Evolutionary conservation across 1,140 invertebrate genomes (phyloP), one percentile per base, ranked within the genome.

Genomic region (Drosophila auraria): DNA sequence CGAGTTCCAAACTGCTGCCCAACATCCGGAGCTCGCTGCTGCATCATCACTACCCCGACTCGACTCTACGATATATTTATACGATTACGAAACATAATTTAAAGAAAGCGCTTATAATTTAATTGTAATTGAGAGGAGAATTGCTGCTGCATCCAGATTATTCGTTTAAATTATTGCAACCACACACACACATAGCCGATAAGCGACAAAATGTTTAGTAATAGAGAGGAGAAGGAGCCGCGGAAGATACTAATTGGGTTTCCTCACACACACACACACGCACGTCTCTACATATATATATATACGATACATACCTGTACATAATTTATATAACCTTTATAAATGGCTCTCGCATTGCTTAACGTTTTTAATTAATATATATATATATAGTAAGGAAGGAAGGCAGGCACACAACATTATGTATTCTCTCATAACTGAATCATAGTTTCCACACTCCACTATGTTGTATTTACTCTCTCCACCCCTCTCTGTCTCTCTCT

Each of bases 41-140:
- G 15, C n/a, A 15, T 60, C 54, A 30, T n/a, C 27, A 23, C 9
- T 14, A n/a, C 3, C 20, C 40, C 30, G 20, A 20, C 20, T 20
- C 40, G 45, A 20, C 50, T 50, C 12, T 25, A 27, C 50, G 45
- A 73, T 62, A 80, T 64, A 51, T 84, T 74, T 70, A 75, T 81
- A 83, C 27, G 75, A 64, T 84, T 83, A 87, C 66, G 81, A 83
- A 42, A 69, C 50, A 82, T 84, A 89, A 89, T 91, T 91, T 57
- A 57, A 57, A 75, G 86, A 91, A 91, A 86, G 89, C 89, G 89
- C 89, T 91, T 91, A 91, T 91, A 91, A 91, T 91, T 89, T 91
- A 89, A 89, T 87, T 82, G 87, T 89, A 51, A 58, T 50, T 25
- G 36, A 49, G 58, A 33, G 38, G 51, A 33, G 58, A 42, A 38